Base-by-base conservation (phyloP, 2,797 vertebrate species). In the Amphiprion clarkii region DNA sequence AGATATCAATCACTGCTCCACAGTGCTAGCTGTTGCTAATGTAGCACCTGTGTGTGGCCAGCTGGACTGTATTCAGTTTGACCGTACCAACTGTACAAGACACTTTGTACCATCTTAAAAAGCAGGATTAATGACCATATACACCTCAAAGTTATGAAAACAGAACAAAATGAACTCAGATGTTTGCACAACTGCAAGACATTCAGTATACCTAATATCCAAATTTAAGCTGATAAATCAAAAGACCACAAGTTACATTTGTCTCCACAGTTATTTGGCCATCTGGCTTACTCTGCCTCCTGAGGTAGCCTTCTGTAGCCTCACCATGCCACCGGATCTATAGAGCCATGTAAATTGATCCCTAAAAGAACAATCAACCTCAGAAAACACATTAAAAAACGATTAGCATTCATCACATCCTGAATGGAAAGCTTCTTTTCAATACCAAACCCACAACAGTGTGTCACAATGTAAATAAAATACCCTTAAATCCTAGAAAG, bases 361-460 rank as follows among this genome's bases (percentile, higher is more conserved):
- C 89, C 84, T 81, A 85, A 76, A 63, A 78, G 76, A 79, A 83
- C 74, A 79, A 73, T 83, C 64, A 61, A 48, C 58, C 74, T 84
- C 65, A 36, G 27, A 83, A 82, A 76, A 79, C 56, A 74, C 75
- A 79, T 13, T 11, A 46, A 42, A 74, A 77, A 75, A 79, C 23
- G 78, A 67, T 33, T 71, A 68, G 81, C 82, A 85, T 85, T 88
- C 31, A 87, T 72, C 81, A 88, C 31, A 87, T 87, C 87, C 82
- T 84, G 74, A 90, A 89, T 78, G 78, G 84, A 93, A 89, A 88
- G 60, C 86, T 87, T 88, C 54, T 83, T 88, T 89, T 83, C 76
- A 84, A 81, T 88, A 92, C 88, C 89, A 92, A 93, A 90, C 87
- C 87, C 86, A 89, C 82, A 78, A 88, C 88, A 84, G 81, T 69